These are phyloP conservation scores for Melanargia galathea DNA, from an alignment of 2,888 invertebrate genomes.

Conservation along the genomic window DNA sequence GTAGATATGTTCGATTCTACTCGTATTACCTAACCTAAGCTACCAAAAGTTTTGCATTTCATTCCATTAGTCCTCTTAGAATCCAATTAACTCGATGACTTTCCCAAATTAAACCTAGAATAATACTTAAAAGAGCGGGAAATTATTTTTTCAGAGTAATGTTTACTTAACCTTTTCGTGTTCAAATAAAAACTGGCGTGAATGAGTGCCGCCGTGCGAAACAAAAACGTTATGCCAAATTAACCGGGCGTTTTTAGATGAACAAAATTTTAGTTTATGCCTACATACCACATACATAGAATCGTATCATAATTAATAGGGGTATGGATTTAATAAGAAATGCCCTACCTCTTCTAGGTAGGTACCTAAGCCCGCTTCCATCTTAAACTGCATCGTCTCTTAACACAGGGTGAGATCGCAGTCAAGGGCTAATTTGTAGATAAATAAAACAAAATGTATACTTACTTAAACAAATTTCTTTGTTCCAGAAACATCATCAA, in stretches of 20 bases:
- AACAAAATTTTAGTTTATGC: slow-evolving; percentile 20
- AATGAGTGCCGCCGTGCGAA: slow-evolving; percentile 35
- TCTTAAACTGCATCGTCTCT: no score
- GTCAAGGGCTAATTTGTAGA: background rate
- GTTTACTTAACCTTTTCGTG: slow-evolving; percentile 37
- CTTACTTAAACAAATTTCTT: slow-evolving; percentile 32
- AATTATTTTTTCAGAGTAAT: slow-evolving; percentile 32
- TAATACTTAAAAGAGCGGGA: slow-evolving; percentile 29
- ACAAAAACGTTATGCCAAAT: slow-evolving; percentile 40
- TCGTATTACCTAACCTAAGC: background rate
- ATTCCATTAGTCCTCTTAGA: slow-evolving; percentile 5
- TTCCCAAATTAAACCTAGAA: slow-evolving; percentile 25
- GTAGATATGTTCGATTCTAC: background rate
- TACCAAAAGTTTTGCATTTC: background rate
- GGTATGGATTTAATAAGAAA: no score
- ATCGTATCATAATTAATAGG: no score
- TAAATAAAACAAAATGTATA: background rate
- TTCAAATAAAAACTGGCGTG: slow-evolving; percentile 39
- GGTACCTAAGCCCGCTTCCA: background rate
- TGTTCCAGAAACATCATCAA: slow-evolving; percentile 67
- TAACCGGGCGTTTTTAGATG: slow-evolving; percentile 30
- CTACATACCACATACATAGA: no score
- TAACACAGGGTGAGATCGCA: no score
- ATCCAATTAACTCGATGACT: slow-evolving; percentile 23
- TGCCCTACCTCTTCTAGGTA: no score